Evolutionary conservation across 2,113 vertebrate species (phyloP), one percentile per base, ranked within the genome.

Genomic region (Pheucticus melanocephalus): DNA sequence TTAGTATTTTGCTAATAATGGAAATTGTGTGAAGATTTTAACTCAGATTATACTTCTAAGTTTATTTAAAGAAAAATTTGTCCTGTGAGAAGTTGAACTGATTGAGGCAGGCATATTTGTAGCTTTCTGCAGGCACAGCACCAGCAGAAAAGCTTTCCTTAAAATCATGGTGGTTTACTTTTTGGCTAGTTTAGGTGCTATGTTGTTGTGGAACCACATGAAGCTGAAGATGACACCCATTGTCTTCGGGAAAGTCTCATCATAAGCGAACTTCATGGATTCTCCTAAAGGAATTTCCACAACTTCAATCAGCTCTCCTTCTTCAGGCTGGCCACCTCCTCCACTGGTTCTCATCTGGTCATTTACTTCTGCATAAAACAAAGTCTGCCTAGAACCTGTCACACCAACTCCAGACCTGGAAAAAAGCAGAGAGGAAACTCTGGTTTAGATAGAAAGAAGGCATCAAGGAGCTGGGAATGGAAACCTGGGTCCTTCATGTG

Each of bases 301-400:
- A 95, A 99, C 98, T 97, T 99, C 98, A 82, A 99, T 99, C 69
- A 99, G 97, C 97, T 99, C 99, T 37, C 99, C 99, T 96, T 99
- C 99, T 65, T 96, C 95, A 1, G 98, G 94, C 83, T 98, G 97
- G 64, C 99, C 98, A 51, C 99, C 99, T 28, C 98, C 98, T 57
- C 97, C 97, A 56, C 98, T 94, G 15, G 97, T 97, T 61, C 97
- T 98, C 98, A 99, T 98, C 96, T 98, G 98, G 6, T 99, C 99
- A 0, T 98, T 98, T 83, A 99, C 98, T 96, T 99, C 98, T 19
- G 98, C 98, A 10, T 99, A 99, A 94, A 99, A 99, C 97, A 99
- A 97, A 10, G 98, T 99, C 97, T 99, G 99, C 95, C 97, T 98
- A 88, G 98, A 94, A 15, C 99, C 99, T 0, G 98, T 98, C 90